Evolutionary conservation across 2,888 invertebrate genomes (phyloP), one percentile per base, ranked within the genome.

Genomic region (Hanleya hanleyi): DNA sequence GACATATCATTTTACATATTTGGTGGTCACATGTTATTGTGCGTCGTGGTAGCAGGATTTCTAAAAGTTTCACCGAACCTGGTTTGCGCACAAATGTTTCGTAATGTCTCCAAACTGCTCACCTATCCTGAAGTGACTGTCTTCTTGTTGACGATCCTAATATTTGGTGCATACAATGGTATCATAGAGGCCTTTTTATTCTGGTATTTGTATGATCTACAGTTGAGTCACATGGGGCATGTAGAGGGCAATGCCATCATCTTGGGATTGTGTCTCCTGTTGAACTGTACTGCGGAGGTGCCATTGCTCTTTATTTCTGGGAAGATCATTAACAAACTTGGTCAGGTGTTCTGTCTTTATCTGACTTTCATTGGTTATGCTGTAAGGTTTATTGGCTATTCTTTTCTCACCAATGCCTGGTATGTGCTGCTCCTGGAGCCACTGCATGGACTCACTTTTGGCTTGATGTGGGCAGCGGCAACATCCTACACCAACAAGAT

Each of bases 401-500:
- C 96, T 1, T 91, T 94, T 69, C 90, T 97, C 69, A 91, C 92
- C 0, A 94, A 96, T 90, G 94, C 96, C 0, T 97, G 97, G 96
- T 94, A 93, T 92, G 94, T 95, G 64, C 91, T 98, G 74, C 94
- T 96, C 0, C 93, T 97, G 68, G 98, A 98, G 90, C 89, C 96
- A 75, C 91, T 95, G 9, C 96, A 97, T 90, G 97, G 97, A 0
- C 91, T 97, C 32, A 96, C 97, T 0, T 95, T 96, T 88, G 97
- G 97, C 29, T 91, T 97, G 79, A 95, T 96, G 95, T 96, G 96
- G 95, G 96, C 96, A 22, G 95, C 97, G 47, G 96, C 96, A 0
- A 95, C 96, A 6, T 96, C 96, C 0, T 96, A 96, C 89, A 96
- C 96, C 85, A 95, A 95, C 18, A 93, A 95, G 89, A 91, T 96